Evolutionary conservation across 2,888 invertebrate species (phyloP).

Genomic region (Asteroscopus sphinx): DNA sequence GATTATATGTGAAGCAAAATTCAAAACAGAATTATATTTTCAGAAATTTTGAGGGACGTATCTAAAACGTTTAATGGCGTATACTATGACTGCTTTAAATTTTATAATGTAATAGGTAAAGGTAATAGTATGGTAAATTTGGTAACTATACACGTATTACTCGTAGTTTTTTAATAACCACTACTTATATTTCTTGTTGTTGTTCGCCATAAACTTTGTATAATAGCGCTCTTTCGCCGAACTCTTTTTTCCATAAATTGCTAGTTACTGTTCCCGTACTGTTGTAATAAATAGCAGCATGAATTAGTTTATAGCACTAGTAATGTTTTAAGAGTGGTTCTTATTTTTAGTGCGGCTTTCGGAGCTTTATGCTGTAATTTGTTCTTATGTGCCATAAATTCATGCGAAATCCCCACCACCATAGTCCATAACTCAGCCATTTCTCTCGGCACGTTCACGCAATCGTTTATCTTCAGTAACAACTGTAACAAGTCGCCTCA

Average conservation of each 20-base stretch:
- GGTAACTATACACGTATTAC: too few relatives aligned
- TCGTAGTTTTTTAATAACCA: too few relatives aligned
- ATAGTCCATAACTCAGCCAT: slow-evolving; percentile 51
- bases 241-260: neutral
- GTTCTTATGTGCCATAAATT: slow-evolving; percentile 25
- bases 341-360: slow-evolving; percentile 9
- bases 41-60: too few relatives aligned
- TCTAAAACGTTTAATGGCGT: too few relatives aligned
- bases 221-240: neutral
- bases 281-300: neutral
- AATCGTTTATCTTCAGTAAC: slow-evolving; percentile 67
- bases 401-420: slow-evolving; percentile 11
- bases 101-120: too few relatives aligned
- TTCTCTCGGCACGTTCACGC: slow-evolving; percentile 59
- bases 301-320: neutral
- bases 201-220: neutral
- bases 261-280: neutral
- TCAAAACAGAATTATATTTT: too few relatives aligned
- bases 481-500: slow-evolving; percentile 67
- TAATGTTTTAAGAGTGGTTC: neutral
- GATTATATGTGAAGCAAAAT: too few relatives aligned
- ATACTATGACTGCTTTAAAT: too few relatives aligned
- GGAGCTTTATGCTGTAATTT: slow-evolving; percentile 4
- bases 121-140: too few relatives aligned
- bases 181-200: neutral